Percentiles rank a stretch among this genome's conserved stretches.
phyloP scores from a whole-genome alignment of 92 coral and sea anemone genomes.

The Phenganax marumi region DNA sequence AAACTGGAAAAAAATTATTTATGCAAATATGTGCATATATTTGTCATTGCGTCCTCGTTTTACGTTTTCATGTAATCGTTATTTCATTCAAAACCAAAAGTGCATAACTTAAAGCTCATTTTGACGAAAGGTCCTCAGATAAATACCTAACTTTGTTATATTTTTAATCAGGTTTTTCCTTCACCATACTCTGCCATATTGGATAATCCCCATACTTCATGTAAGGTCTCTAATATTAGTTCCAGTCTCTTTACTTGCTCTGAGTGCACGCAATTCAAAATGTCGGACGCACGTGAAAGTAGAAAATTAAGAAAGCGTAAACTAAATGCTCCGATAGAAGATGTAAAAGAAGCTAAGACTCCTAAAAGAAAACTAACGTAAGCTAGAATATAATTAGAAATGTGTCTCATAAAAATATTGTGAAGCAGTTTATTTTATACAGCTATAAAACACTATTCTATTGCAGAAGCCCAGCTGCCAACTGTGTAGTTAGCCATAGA shows the following conservation, averaged over 20 bases:
- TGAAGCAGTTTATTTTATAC: background rate
- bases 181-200: background rate
- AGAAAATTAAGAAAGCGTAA: slow-evolving; percentile 28
- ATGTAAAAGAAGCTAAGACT: background rate
- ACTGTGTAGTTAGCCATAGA: background rate
- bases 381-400: background rate
- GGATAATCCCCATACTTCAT: background rate
- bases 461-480: background rate
- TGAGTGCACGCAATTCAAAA: slow-evolving; percentile 4
- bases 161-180: background rate
- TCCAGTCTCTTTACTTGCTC: background rate
- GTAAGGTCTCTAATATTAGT: background rate
- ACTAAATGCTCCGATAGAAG: background rate
- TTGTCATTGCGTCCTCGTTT: too few species aligned
- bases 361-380: slow-evolving; percentile 17
- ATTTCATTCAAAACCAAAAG: too few species aligned
- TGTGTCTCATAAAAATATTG: background rate
- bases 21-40: background rate
- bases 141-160: too few species aligned
- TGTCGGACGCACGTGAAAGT: slow-evolving; percentile 50
- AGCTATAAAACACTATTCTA: background rate
- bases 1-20: background rate
- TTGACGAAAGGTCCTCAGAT: too few species aligned
- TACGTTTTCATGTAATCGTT: too few species aligned
- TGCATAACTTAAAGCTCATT: too few species aligned